Conservation (phyloP, 1,140 invertebrate genomes). For the Halictus rubicundus region DNA sequence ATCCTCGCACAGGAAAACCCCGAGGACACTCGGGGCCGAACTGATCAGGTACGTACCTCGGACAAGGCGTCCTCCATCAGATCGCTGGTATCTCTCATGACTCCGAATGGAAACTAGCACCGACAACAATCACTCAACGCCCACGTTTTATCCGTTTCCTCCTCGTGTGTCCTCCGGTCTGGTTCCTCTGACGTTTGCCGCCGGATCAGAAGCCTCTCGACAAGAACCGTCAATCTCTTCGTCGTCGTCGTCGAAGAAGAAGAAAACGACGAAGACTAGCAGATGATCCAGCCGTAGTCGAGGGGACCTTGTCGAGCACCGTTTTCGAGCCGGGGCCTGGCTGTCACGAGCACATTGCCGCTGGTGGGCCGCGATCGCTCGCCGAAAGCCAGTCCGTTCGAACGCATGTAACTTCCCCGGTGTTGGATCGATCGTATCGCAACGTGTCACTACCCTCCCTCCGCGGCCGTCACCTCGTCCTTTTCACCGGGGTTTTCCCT, state of each 20-base stretch:
- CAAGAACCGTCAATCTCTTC: too few relatives aligned
- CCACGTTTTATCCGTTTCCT: conserved; percentile 60
- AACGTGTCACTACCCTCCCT: conserved; percentile 57
- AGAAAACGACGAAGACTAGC: too few relatives aligned
- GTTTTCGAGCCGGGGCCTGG: neutral
- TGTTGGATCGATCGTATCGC: conserved; percentile 64
- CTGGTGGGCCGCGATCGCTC: conserved; percentile 23
- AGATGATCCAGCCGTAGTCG: too few relatives aligned
- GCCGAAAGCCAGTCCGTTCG: conserved; percentile 24
- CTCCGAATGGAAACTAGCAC: conserved; percentile 65
- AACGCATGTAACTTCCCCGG: conserved; percentile 48
- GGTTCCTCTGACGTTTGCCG: neutral
- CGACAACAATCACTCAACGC: conserved; percentile 69
- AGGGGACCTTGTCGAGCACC: too few relatives aligned
- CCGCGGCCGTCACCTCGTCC: neutral
- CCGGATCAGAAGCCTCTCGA: too few relatives aligned
- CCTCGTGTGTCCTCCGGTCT: conserved; percentile 19
- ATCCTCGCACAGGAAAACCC: too few relatives aligned
- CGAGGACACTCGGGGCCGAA: neutral
- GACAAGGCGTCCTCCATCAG: conserved; percentile 69
- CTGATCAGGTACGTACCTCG: conserved; percentile 63
- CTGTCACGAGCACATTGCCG: conserved; percentile 60
- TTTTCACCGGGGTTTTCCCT: neutral
- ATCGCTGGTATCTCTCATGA: conserved; percentile 70
- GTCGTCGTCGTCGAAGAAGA: too few relatives aligned